phyloP scores from a whole-genome alignment of 2,113 vertebrate genomes.

The Gavialis gangeticus region DNA sequence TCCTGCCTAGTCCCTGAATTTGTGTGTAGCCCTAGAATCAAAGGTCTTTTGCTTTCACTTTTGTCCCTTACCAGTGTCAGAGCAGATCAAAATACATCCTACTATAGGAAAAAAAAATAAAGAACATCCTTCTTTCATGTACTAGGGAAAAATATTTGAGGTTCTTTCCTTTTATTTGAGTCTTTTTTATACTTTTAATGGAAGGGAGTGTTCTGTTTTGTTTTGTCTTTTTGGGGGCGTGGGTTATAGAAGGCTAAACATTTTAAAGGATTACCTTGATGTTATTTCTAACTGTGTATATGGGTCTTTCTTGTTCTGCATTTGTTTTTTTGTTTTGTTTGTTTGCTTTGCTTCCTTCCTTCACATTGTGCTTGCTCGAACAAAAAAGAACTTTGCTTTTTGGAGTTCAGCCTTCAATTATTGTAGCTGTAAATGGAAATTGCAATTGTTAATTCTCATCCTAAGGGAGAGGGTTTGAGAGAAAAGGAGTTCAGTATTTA shows the following conservation, averaged over 20 bases:
- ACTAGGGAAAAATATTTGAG: not conserved
- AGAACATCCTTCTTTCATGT: not conserved
- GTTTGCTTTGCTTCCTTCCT: not conserved
- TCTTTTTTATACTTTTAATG: not conserved
- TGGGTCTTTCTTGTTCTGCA: too few species aligned
- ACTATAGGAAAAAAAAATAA: not conserved
- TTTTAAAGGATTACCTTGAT: too few species aligned
- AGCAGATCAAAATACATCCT: constrained; percentile 46
- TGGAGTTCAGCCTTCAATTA: not conserved
- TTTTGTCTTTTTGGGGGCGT: too few species aligned
- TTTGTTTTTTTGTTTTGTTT: not conserved
- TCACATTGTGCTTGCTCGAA: not conserved
- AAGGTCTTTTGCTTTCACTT: constrained; percentile 47
- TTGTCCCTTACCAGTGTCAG: constrained; percentile 39
- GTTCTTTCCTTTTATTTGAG: not conserved
- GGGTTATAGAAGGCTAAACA: too few species aligned
- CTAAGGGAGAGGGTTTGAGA: not conserved
- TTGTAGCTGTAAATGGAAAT: not conserved
- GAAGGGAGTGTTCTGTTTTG: not conserved
- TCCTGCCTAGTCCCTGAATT: constrained; percentile 29
- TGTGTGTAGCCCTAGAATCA: constrained; percentile 56
- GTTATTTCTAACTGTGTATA: too few species aligned
- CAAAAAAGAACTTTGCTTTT: not conserved
- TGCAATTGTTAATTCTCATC: not conserved
- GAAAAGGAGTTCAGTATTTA: not conserved